phyloP scores from a whole-genome alignment of 1,140 invertebrate species.

The Drosophila gunungcola region DNA sequence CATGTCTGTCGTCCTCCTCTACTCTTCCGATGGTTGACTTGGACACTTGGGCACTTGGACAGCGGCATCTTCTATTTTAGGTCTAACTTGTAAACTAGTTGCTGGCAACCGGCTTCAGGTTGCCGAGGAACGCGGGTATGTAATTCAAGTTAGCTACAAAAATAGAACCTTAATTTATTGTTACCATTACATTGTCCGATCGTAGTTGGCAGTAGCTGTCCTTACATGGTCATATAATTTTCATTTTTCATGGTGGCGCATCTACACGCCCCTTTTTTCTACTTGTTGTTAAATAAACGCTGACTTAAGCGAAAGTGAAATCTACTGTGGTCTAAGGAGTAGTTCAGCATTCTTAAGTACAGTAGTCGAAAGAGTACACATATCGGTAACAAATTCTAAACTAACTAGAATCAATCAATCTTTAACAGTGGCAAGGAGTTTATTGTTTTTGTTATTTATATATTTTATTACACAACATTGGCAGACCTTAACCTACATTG shows the following conservation, averaged over 20 bases:
- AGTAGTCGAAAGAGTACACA: constrained; percentile 3
- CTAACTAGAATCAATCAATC: neutral
- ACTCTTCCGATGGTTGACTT: constrained; percentile 13
- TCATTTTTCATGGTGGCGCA: constrained; percentile 66
- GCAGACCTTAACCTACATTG: no score
- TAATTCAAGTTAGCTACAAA: constrained; percentile 81
- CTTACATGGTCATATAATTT: constrained; percentile 80
- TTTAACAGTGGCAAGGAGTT: neutral
- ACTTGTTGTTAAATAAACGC: constrained; percentile 37
- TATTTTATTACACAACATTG: no score
- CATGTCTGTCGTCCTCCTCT: constrained; percentile 13
- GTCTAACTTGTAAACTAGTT: constrained; percentile 74
- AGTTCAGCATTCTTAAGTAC: constrained; percentile 20
- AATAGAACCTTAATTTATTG: constrained; percentile 82
- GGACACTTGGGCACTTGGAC: constrained; percentile 38
- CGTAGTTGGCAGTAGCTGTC: constrained; percentile 29
- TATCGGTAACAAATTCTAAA: neutral
- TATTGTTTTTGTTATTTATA: no score
- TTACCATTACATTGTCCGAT: constrained; percentile 43
- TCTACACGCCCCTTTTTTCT: constrained; percentile 8
- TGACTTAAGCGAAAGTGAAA: constrained; percentile 49
- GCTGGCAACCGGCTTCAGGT: constrained; percentile 26
- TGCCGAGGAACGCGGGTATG: constrained; percentile 33
- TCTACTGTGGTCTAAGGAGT: constrained; percentile 5
- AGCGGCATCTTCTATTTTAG: constrained; percentile 72